Conservation (phyloP, 2,888 invertebrate genomes). For the Leucophenga maculata region DNA sequence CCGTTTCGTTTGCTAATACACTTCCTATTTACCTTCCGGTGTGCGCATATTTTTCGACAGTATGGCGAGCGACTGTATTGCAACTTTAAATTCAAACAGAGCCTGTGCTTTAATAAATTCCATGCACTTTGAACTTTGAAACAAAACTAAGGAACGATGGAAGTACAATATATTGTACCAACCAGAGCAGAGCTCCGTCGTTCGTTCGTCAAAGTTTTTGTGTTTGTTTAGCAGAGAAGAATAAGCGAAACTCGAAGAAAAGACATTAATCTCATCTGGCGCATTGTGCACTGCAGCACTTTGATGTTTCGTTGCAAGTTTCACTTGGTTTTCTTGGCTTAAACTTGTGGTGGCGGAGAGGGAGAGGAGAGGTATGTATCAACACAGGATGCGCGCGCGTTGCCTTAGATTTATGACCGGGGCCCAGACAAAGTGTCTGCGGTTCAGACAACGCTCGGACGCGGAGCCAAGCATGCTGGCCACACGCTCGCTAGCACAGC, state of each 20-base stretch:
- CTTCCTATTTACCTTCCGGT: constrained; percentile 68
- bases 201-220: constrained; percentile 33
- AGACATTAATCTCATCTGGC: constrained; percentile 66
- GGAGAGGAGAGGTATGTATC: constrained; percentile 31
- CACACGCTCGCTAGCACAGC: constrained; percentile 2
- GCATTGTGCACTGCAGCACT: constrained; percentile 59
- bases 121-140: constrained; percentile 30
- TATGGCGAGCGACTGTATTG: background rate
- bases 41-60: constrained; percentile 9
- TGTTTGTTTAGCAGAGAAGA: constrained; percentile 3
- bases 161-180: too few relatives aligned
- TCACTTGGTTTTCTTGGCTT: constrained; percentile 56
- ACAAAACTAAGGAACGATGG: background rate
- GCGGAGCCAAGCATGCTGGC: constrained; percentile 4
- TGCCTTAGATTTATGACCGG: constrained; percentile 67
- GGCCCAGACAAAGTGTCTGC: constrained; percentile 70
- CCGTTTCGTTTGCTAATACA: constrained; percentile 68
- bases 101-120: constrained; percentile 30
- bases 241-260: constrained; percentile 22
- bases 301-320: constrained; percentile 64
- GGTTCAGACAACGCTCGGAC: constrained; percentile 54
- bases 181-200: constrained; percentile 26
- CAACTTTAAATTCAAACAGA: constrained; percentile 36
- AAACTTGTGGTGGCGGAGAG: constrained; percentile 30
- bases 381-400: constrained; percentile 51